A percentile compares a stretch with the other conserved stretches of the same genome.
These are phyloP conservation scores for Anguilla anguilla DNA, from an alignment of 2,797 vertebrate genomes.

Conservation along the genomic window DNA sequence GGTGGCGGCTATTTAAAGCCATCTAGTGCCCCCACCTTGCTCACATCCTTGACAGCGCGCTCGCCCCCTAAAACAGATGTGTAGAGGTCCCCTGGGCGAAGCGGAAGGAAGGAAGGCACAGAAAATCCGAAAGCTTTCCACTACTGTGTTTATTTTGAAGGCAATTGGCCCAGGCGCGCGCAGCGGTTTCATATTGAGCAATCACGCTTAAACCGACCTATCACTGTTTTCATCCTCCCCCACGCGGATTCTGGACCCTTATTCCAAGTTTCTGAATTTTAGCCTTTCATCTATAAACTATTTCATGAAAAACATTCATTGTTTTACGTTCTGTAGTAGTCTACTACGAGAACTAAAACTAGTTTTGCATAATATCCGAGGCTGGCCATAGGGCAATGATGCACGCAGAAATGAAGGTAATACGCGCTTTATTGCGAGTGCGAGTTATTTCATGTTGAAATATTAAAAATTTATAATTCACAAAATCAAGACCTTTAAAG, in stretches of 20 bases:
- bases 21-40: slow-evolving; percentile 72
- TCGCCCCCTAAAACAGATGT: slow-evolving; percentile 76
- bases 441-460: neutral
- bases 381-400: neutral
- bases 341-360: neutral
- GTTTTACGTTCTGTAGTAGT: neutral
- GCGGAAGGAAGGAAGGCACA: slow-evolving; percentile 58
- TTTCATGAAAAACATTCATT: neutral
- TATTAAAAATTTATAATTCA: neutral
- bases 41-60: slow-evolving; percentile 66
- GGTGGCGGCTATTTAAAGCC: slow-evolving; percentile 75
- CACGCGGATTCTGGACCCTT: neutral
- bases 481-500: neutral
- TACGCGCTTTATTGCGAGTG: neutral
- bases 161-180: slow-evolving; percentile 54
- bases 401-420: neutral
- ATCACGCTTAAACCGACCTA: slow-evolving; percentile 18
- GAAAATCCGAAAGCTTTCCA: slow-evolving; percentile 19
- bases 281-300: neutral
- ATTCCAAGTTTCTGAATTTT: neutral
- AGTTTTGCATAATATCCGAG: neutral
- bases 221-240: neutral
- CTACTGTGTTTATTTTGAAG: slow-evolving; percentile 42
- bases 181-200: slow-evolving; percentile 52
- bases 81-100: slow-evolving; percentile 56